A percentile compares a stretch with the other conserved stretches of the same genome.
Conservation (phyloP, 30 jellyfish, hydroid and myxozoan genomes). For the Turritopsis dohrnii region DNA sequence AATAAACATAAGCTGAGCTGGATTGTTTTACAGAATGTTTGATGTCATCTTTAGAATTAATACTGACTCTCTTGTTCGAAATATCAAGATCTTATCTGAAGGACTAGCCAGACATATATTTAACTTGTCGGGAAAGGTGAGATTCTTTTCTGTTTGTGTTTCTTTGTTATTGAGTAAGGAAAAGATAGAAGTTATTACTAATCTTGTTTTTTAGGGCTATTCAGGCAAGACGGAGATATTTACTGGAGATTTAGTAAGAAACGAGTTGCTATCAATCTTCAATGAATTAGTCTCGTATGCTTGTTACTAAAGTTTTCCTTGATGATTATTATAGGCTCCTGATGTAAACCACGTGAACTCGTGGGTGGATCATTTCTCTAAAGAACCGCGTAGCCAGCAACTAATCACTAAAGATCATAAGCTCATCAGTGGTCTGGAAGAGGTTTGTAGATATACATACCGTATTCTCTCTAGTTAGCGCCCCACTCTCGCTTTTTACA, state of each 20-base stretch:
- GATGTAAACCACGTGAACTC: constrained; percentile 54
- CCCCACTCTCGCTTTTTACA: not conserved
- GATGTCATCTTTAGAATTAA: constrained; percentile 24
- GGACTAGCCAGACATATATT: constrained; percentile 77
- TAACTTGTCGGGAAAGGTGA: constrained; percentile 68
- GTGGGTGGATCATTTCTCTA: constrained; percentile 50
- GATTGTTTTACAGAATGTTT: not conserved
- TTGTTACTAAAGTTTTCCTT: not conserved
- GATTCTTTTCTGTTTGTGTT: not conserved
- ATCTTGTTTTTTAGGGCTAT: constrained; percentile 30
- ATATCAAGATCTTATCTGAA: constrained; percentile 64
- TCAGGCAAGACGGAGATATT: constrained; percentile 48
- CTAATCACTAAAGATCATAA: constrained; percentile 52
- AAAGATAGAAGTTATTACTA: not conserved
- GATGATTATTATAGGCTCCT: constrained; percentile 48
- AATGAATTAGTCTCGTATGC: not conserved
- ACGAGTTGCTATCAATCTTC: not conserved
- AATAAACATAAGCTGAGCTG: no score
- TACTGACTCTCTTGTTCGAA: constrained; percentile 37
- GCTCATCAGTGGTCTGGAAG: constrained; percentile 47
- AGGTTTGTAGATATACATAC: constrained; percentile 29
- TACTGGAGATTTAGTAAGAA: constrained; percentile 50
- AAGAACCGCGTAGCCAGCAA: constrained; percentile 66
- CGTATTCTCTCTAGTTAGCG: not conserved
- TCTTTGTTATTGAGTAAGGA: not conserved